Percentiles rank a stretch among this genome's conserved stretches.
phyloP scores from a whole-genome alignment of 2,888 invertebrate species.

The Anoplius nigerrimus region DNA sequence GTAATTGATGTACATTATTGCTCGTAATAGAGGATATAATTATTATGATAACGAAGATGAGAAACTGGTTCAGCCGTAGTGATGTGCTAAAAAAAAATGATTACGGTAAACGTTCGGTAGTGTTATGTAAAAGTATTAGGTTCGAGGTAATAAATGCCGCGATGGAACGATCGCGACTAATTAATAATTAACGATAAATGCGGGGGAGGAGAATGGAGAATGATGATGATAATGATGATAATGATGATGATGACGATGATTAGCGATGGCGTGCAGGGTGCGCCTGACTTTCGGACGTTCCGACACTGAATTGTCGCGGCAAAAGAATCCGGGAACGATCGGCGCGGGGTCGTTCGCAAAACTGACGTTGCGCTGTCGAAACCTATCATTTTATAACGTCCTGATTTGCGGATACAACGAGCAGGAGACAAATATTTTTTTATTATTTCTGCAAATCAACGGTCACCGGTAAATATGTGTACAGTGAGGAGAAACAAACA shows the following conservation, averaged over 20 bases:
- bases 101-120: constrained; percentile 58
- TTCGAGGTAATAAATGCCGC: constrained; percentile 39
- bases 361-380: constrained; percentile 22
- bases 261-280: constrained; percentile 50
- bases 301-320: constrained; percentile 25
- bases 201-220: neutral
- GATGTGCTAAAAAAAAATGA: constrained; percentile 52
- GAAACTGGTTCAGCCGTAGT: constrained; percentile 50
- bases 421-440: constrained; percentile 28
- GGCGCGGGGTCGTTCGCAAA: constrained; percentile 43
- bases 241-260: too few relatives aligned
- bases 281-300: constrained; percentile 34
- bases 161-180: constrained; percentile 15
- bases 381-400: constrained; percentile 14
- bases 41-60: constrained; percentile 38
- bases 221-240: neutral
- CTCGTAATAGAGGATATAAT: constrained; percentile 60
- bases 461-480: constrained; percentile 12
- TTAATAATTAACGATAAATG: neutral
- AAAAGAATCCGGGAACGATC: constrained; percentile 36
- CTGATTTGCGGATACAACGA: constrained; percentile 22
- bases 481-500: neutral
- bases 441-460: constrained; percentile 25
- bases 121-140: constrained; percentile 56
- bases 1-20: constrained; percentile 72